phyloP scores from a whole-genome alignment of 1,140 invertebrate species.

The Drosophila pectinifera region DNA sequence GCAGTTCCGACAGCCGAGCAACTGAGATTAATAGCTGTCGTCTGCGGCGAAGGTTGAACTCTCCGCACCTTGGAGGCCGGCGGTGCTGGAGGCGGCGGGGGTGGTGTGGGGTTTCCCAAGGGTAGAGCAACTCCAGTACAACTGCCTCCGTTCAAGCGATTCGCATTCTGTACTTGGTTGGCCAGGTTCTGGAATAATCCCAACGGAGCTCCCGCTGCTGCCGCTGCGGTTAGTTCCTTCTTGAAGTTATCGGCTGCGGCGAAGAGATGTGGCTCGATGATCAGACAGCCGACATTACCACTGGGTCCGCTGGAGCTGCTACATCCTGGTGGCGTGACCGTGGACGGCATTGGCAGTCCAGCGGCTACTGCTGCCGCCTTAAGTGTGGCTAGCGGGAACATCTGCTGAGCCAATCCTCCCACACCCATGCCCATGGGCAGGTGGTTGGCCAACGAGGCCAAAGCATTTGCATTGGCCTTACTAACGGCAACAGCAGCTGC shows the following conservation, averaged over 20 bases:
- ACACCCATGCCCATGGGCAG: constrained; percentile 59
- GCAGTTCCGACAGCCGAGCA: constrained; percentile 40
- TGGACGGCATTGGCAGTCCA: constrained; percentile 57
- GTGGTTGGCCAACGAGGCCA: constrained; percentile 58
- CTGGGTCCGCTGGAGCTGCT: constrained; percentile 26
- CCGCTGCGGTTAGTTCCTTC: constrained; percentile 72
- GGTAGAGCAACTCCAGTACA: constrained; percentile 14
- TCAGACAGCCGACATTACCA: constrained; percentile 77
- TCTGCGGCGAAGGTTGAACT: constrained; percentile 79
- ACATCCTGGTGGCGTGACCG: constrained; percentile 44
- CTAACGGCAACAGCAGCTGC: constrained; percentile 34
- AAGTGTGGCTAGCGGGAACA: constrained; percentile 72
- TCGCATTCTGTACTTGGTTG: constrained; percentile 64
- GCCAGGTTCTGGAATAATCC: constrained; percentile 74
- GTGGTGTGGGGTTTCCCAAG: constrained; percentile 53
- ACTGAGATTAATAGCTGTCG: constrained; percentile 77
- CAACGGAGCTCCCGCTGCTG: constrained; percentile 61
- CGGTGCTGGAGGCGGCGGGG: constrained; percentile 46
- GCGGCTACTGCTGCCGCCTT: constrained; percentile 71
- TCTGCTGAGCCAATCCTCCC: constrained; percentile 36
- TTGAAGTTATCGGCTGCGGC: constrained; percentile 80
- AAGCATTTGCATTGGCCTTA: constrained; percentile 56
- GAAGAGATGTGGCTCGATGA: constrained; percentile 81
- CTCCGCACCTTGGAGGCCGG: constrained; percentile 73
- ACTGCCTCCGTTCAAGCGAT: constrained; percentile 23